A percentile compares a stretch with the other conserved stretches of the same genome.
Evolutionary conservation across 2,888 invertebrate species (phyloP).

Genomic region (Linnaemya tessellans): DNA sequence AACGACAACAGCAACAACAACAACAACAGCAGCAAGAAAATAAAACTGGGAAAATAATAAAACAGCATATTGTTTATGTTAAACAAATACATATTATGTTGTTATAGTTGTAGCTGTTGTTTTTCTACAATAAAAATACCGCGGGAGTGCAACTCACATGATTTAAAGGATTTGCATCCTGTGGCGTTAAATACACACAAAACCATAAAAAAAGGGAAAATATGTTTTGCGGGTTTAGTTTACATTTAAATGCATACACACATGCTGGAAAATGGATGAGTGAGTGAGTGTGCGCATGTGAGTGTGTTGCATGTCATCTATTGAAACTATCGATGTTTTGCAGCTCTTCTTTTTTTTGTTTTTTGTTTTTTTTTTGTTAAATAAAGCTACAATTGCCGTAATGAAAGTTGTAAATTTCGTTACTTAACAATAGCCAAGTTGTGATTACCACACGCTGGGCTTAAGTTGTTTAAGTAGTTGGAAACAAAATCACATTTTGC

Average conservation of each 20-base stretch:
- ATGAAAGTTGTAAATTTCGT: constrained; percentile 31
- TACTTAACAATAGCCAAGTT: constrained; percentile 60
- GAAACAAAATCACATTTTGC: constrained; percentile 3
- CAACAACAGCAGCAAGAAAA: constrained; percentile 4
- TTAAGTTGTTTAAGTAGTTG: constrained; percentile 63
- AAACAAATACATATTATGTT: constrained; percentile 67
- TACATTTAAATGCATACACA: constrained; percentile 4
- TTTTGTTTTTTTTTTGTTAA: background rate
- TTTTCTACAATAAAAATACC: constrained; percentile 22
- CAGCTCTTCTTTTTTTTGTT: background rate
- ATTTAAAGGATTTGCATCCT: constrained; percentile 67
- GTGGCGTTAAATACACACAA: constrained; percentile 64
- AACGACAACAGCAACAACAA: constrained; percentile 14
- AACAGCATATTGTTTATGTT: constrained; percentile 70
- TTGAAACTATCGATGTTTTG: constrained; percentile 3
- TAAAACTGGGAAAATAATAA: constrained; percentile 45
- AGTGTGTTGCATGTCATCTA: background rate
- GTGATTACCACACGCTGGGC: constrained; percentile 60
- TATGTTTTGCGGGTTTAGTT: constrained; percentile 55
- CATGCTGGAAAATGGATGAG: background rate
- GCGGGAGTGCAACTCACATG: constrained; percentile 43
- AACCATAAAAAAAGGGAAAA: background rate
- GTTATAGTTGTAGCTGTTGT: constrained; percentile 39
- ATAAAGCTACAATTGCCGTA: constrained; percentile 52
- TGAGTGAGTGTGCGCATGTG: background rate